These are phyloP conservation scores for Marmota flaviventris DNA, from an alignment of 2,113 vertebrate genomes.

Conservation along the genomic window DNA sequence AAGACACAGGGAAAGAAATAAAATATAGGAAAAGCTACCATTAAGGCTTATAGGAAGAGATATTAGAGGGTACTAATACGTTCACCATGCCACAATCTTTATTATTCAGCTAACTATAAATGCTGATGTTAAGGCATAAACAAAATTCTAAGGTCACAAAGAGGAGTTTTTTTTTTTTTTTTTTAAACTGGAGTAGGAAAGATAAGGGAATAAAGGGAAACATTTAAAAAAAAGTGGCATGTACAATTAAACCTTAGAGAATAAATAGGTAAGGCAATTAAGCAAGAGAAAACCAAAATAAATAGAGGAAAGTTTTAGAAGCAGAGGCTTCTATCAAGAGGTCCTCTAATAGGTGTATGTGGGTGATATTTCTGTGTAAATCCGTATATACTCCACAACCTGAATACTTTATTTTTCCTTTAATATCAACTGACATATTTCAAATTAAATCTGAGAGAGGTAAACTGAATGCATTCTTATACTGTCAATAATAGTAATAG, in stretches of 20 bases:
- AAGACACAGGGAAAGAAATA: conserved; percentile 32
- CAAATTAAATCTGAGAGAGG: background rate
- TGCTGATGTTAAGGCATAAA: background rate
- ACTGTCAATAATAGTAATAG: background rate
- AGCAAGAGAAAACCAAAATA: conserved; percentile 44
- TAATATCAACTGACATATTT: background rate
- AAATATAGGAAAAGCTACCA: conserved; percentile 26
- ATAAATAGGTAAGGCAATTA: conserved; percentile 1
- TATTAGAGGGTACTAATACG: background rate
- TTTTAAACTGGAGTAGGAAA: background rate
- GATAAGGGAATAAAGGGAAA: conserved; percentile 2
- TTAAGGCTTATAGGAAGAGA: background rate
- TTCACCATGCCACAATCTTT: background rate
- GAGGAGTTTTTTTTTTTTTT: conserved; percentile 21
- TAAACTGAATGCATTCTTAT: background rate
- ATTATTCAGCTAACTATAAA: background rate
- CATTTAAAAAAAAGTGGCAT: background rate
- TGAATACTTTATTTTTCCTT: background rate
- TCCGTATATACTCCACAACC: background rate
- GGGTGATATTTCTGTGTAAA: background rate
- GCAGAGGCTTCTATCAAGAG: background rate
- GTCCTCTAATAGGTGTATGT: background rate
- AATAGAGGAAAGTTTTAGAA: background rate
- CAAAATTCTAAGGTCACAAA: conserved; percentile 5
- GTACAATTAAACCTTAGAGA: background rate